Percentiles rank a stretch among this genome's conserved stretches.
These are phyloP conservation scores for Leucozona laternaria DNA, from an alignment of 2,888 invertebrate genomes.

Conservation along the genomic window DNA sequence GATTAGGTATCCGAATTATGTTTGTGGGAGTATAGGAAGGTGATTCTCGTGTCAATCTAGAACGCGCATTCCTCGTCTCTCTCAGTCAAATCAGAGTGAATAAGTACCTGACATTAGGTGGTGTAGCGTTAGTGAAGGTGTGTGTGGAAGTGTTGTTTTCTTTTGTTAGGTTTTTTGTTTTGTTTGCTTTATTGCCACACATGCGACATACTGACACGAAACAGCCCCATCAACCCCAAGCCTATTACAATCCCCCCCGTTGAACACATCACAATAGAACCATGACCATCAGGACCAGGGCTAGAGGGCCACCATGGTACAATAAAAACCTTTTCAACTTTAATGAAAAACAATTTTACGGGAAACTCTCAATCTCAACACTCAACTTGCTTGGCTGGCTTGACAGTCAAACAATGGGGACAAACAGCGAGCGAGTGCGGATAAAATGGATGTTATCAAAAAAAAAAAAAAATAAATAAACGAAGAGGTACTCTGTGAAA, in stretches of 20 bases:
- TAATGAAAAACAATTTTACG: conserved; percentile 74
- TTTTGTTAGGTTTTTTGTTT: neutral
- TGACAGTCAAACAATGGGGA: conserved; percentile 66
- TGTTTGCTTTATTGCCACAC: conserved; percentile 21
- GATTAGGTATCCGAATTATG: neutral
- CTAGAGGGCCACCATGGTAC: conserved; percentile 33
- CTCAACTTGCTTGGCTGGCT: conserved; percentile 51
- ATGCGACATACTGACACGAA: conserved; percentile 46
- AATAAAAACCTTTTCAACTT: conserved; percentile 72
- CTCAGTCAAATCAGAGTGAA: conserved; percentile 35
- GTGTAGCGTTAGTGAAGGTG: no score
- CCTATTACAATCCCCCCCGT: conserved; percentile 9
- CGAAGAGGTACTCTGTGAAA: conserved; percentile 2
- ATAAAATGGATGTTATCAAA: conserved; percentile 64
- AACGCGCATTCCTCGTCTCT: neutral
- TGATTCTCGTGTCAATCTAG: conserved; percentile 37
- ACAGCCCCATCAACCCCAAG: neutral
- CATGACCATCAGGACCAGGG: neutral
- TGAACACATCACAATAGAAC: conserved; percentile 48
- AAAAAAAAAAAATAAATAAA: conserved; percentile 1
- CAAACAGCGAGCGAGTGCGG: conserved; percentile 44
- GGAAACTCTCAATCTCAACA: conserved; percentile 59
- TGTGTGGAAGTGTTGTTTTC: neutral
- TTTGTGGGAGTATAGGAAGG: neutral
- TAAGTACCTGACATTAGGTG: conserved; percentile 24